Conservation (phyloP, 1,140 invertebrate species). For the Drosophila ficusphila region DNA sequence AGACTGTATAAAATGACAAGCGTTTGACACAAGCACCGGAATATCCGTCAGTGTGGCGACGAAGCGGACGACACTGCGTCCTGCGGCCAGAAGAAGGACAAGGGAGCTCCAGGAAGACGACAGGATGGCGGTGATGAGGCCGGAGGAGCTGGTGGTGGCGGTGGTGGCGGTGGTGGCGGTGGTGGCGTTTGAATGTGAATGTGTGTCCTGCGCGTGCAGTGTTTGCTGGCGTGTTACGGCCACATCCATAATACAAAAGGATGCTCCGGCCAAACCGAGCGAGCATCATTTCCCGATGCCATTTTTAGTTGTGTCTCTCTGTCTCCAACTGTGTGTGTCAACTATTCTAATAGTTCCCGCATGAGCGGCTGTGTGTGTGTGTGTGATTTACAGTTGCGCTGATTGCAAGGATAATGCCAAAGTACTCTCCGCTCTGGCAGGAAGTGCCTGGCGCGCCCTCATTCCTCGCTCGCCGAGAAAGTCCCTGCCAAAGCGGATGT, state of each 20-base stretch:
- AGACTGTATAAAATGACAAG: conserved; percentile 74
- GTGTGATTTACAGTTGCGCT: conserved; percentile 78
- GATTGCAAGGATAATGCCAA: conserved; percentile 77
- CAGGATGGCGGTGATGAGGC: conserved; percentile 1
- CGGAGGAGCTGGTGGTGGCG: not conserved
- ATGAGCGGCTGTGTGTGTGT: conserved; percentile 14
- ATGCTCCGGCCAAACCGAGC: conserved; percentile 60
- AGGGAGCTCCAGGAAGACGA: conserved; percentile 12
- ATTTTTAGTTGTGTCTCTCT: conserved; percentile 54
- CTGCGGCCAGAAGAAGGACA: conserved; percentile 20
- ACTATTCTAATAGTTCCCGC: conserved; percentile 59
- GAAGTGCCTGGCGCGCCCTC: conserved; percentile 31
- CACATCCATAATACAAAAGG: conserved; percentile 81
- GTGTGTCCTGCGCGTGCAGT: conserved; percentile 65
- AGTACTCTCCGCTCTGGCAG: conserved; percentile 25
- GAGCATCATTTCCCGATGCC: conserved; percentile 76
- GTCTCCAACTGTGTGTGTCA: conserved; percentile 28
- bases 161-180: not conserved
- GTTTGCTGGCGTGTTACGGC: conserved; percentile 73
- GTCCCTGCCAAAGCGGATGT: conserved; percentile 74
- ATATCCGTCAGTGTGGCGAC: conserved; percentile 78
- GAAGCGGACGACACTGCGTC: conserved; percentile 65
- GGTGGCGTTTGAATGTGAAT: no score
- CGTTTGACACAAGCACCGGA: conserved; percentile 81
- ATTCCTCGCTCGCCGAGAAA: conserved; percentile 19